phyloP scores from a whole-genome alignment of 2,888 invertebrate genomes.

The Agriopis marginaria region DNA sequence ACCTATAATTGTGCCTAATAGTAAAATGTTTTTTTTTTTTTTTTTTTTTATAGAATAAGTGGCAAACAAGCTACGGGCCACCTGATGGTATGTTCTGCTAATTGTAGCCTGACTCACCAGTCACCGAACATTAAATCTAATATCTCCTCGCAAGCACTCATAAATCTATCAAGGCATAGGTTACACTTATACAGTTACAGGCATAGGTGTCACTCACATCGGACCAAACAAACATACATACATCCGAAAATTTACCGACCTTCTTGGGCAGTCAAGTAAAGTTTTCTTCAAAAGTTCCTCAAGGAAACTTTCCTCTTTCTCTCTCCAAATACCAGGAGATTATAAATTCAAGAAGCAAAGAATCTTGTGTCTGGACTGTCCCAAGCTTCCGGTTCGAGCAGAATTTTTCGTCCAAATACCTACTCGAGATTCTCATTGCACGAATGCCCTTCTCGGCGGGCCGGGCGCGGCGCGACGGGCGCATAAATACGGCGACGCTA shows the following conservation, averaged over 20 bases:
- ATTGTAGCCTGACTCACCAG: no score
- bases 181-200: no score
- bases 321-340: slow-evolving; percentile 8
- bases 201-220: no score
- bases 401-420: slow-evolving; percentile 17
- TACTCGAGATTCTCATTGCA: slow-evolving; percentile 23
- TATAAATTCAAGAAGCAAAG: slow-evolving; percentile 5
- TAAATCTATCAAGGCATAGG: no score
- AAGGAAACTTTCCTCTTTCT: slow-evolving; percentile 6
- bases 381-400: neutral
- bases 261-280: neutral
- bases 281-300: neutral
- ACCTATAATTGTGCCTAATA: no score
- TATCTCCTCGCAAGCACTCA: no score
- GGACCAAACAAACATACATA: neutral
- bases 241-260: neutral
- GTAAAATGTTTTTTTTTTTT: no score
- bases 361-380: neutral
- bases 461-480: slow-evolving; percentile 62
- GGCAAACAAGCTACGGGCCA: no score
- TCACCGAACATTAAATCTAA: no score
- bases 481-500: slow-evolving; percentile 74
- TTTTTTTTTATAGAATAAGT: no score
- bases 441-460: slow-evolving; percentile 18
- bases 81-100: no score